These are phyloP conservation scores for Frankliniella fusca DNA, from an alignment of 2,888 invertebrate genomes.

Conservation along the genomic window DNA sequence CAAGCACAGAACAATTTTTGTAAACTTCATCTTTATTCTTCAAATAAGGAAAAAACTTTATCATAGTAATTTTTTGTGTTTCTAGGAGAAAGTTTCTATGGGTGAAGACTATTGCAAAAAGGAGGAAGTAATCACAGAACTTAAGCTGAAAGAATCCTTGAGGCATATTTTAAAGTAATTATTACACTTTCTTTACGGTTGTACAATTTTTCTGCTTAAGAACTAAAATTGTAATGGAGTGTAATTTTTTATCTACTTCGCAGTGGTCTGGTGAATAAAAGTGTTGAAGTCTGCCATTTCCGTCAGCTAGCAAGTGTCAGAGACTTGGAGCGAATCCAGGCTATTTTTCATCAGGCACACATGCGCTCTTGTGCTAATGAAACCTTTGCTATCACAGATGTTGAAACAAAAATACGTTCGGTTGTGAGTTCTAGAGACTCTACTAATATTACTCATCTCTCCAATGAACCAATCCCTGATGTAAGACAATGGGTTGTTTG, in stretches of 20 bases:
- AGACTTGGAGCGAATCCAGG: conserved; percentile 50
- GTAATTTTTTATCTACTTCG: background rate
- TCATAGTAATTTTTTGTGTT: background rate
- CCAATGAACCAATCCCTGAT: background rate
- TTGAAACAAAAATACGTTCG: conserved; percentile 42
- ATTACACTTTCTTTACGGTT: conserved; percentile 1
- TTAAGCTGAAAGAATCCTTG: conserved; percentile 42
- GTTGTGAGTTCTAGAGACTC: background rate
- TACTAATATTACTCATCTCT: background rate
- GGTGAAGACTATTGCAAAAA: conserved; percentile 32
- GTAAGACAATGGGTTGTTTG: background rate
- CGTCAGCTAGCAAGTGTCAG: conserved; percentile 48
- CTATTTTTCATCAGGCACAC: conserved; percentile 41
- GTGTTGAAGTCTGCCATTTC: conserved; percentile 50
- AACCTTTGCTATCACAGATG: conserved; percentile 44
- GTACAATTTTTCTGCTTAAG: background rate
- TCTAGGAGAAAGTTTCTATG: background rate
- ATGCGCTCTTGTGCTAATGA: conserved; percentile 47
- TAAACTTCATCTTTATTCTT: too few relatives aligned
- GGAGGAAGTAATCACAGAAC: conserved; percentile 35
- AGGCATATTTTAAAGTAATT: conserved; percentile 46
- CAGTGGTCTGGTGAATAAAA: conserved; percentile 48
- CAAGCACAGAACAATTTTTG: too few relatives aligned
- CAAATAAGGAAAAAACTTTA: too few relatives aligned
- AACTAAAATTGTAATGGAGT: background rate